phyloP scores from a whole-genome alignment of 2,888 invertebrate genomes.

The Mantis religiosa region DNA sequence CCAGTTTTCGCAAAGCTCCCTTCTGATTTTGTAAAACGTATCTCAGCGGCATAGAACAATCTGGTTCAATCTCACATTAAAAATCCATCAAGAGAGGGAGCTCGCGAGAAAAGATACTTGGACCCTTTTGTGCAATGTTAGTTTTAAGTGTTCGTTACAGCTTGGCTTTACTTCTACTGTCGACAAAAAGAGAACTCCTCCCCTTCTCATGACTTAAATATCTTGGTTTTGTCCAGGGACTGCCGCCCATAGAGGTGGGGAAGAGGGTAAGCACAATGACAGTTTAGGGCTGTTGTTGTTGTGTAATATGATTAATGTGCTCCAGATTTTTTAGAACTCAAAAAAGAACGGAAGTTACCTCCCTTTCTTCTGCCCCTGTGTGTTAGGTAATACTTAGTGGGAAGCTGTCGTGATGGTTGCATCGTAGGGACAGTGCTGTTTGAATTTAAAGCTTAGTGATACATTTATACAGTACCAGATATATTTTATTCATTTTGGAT shows the following conservation, averaged over 20 bases:
- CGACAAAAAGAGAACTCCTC: not conserved
- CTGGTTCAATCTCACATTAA: conserved; percentile 26
- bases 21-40: not conserved
- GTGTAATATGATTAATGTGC: conserved; percentile 15
- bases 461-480: no score
- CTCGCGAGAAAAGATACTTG: not conserved
- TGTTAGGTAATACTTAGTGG: conserved; percentile 1
- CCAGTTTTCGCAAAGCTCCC: not conserved
- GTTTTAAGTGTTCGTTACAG: conserved; percentile 9
- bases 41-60: not conserved
- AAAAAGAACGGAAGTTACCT: not conserved
- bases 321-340: not conserved
- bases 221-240: conserved; percentile 7
- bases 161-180: not conserved
- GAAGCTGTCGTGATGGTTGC: not conserved
- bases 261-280: not conserved
- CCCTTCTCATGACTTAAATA: conserved; percentile 1
- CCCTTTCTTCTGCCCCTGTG: not conserved
- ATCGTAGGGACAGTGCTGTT: not conserved
- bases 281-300: conserved; percentile 6
- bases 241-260: not conserved
- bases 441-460: not conserved
- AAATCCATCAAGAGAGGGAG: conserved; percentile 23
- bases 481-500: no score
- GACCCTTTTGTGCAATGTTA: conserved; percentile 4